These are phyloP conservation scores for Burhinus oedicnemus DNA, from an alignment of 2,113 vertebrate species.

Conservation along the genomic window DNA sequence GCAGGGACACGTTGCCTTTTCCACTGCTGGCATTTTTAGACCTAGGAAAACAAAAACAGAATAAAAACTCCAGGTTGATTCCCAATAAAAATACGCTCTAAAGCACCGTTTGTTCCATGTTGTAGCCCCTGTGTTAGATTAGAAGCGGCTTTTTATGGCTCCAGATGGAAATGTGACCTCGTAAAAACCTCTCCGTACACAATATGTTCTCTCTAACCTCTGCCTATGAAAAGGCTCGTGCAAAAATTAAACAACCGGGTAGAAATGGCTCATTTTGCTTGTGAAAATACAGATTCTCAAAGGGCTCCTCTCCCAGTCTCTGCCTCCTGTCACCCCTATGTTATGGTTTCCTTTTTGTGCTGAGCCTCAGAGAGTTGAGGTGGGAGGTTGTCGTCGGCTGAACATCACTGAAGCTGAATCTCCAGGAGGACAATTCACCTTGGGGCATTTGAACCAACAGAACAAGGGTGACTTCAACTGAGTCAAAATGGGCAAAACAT, in stretches of 20 bases:
- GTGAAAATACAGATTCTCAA: background rate
- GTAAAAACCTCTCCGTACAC: background rate
- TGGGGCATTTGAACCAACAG: background rate
- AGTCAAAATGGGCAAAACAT: background rate
- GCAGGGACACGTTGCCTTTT: background rate
- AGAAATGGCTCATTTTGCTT: background rate
- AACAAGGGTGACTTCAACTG: background rate
- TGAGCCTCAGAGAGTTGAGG: background rate
- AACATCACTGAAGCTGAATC: background rate
- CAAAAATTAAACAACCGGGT: background rate
- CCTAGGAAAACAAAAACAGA: background rate
- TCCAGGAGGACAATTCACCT: background rate
- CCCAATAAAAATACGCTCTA: background rate
- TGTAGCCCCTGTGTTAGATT: background rate
- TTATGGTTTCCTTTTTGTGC: background rate
- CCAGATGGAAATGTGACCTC: conserved; percentile 3
- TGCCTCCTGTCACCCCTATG: background rate
- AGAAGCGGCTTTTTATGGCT: background rate
- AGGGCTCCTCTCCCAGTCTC: background rate
- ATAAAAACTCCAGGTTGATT: background rate
- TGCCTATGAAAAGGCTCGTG: background rate
- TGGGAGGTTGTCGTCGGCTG: background rate
- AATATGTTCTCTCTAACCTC: background rate
- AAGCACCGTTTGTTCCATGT: background rate
- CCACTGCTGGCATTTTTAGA: background rate